Percentiles rank a stretch among this genome's conserved stretches.
Evolutionary conservation across 2,888 invertebrate species (phyloP).

Genomic region (Sialis lutaria): DNA sequence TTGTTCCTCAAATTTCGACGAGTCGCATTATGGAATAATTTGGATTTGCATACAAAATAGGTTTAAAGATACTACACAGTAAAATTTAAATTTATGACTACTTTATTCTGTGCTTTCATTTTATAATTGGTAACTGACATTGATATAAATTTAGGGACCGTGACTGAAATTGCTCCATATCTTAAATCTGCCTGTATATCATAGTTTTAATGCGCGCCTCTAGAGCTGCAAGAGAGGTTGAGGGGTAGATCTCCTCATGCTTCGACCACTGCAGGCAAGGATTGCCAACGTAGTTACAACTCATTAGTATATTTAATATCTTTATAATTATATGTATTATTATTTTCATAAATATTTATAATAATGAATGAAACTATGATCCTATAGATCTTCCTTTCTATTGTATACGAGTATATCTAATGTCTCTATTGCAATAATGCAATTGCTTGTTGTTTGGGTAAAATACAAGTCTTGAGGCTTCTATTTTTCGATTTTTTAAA

Average conservation of each 20-base stretch:
- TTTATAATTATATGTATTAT: too few species aligned
- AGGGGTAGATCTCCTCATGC: background rate
- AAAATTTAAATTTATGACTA: constrained; percentile 26
- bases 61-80: constrained; percentile 6
- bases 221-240: background rate
- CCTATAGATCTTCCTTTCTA: too few species aligned
- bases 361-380: too few species aligned
- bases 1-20: constrained; percentile 2
- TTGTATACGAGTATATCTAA: too few species aligned
- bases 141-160: constrained; percentile 29
- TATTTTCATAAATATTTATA: too few species aligned
- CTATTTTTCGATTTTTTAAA: too few species aligned
- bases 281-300: background rate
- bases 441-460: too few species aligned
- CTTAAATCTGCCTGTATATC: constrained; percentile 29
- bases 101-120: constrained; percentile 22
- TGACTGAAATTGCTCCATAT: constrained; percentile 28
- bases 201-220: constrained; percentile 13
- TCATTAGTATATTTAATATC: background rate
- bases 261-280: background rate
- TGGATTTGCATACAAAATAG: constrained; percentile 6
- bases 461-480: too few species aligned
- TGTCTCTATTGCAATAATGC: too few species aligned
- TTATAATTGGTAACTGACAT: constrained; percentile 29
- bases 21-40: constrained; percentile 2